Evolutionary conservation across 92 coral and sea anemone genomes (phyloP).

Genomic region (Bergia puertoricense): DNA sequence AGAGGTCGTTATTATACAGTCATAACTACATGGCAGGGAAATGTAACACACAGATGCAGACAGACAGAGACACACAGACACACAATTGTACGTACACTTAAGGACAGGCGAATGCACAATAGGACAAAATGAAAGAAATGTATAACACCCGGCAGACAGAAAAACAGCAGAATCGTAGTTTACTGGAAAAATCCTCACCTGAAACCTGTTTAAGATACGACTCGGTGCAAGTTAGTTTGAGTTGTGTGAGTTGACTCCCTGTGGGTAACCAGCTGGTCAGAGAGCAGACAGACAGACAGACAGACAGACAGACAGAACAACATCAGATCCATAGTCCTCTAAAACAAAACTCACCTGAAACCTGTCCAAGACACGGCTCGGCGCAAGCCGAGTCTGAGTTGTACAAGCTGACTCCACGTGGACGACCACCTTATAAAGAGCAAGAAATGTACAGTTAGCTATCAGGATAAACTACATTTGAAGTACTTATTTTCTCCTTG

Average conservation of each 20-base stretch:
- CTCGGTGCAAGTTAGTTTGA: conserved; percentile 22
- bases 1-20: too few species aligned
- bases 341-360: conserved; percentile 60
- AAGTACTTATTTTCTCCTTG: too few species aligned
- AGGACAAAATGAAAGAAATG: too few species aligned
- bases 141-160: background rate
- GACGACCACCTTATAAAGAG: background rate
- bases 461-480: too few species aligned
- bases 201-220: conserved; percentile 71
- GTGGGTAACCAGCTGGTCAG: background rate
- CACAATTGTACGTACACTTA: too few species aligned
- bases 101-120: too few species aligned
- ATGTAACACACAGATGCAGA: background rate
- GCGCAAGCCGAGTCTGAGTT: background rate
- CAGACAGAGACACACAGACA: background rate
- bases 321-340: too few species aligned
- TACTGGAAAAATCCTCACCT: too few species aligned
- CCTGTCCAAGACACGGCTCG: conserved; percentile 68
- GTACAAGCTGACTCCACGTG: background rate
- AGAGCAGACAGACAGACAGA: background rate
- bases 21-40: too few species aligned
- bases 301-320: too few species aligned
- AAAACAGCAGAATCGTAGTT: too few species aligned
- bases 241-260: background rate
- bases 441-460: too few species aligned